Conservation (phyloP, 2,888 invertebrate genomes). For the Drosophila neotestacea region DNA sequence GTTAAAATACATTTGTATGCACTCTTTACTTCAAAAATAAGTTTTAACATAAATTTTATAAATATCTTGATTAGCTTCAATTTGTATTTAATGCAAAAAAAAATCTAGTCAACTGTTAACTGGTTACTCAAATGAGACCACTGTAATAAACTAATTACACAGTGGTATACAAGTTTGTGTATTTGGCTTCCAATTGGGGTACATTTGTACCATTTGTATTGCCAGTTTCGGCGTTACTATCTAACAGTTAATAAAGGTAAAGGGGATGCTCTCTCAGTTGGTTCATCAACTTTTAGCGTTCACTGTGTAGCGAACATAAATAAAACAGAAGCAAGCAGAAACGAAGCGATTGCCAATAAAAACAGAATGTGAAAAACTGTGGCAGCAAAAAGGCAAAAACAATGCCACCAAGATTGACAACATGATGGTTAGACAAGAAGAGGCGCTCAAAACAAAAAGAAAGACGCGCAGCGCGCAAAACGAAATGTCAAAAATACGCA, state of each 20-base stretch:
- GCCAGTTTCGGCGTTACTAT: background rate
- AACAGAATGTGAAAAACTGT: conserved; percentile 52
- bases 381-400: conserved; percentile 58
- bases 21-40: too few species aligned
- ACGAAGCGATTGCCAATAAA: conserved; percentile 52
- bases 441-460: conserved; percentile 71
- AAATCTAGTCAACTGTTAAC: background rate
- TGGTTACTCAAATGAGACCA: background rate
- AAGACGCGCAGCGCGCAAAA: conserved; percentile 70
- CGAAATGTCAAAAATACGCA: conserved; percentile 82
- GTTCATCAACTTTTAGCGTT: conserved; percentile 38
- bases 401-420: conserved; percentile 83
- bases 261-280: background rate
- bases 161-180: background rate
- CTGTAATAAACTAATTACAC: background rate
- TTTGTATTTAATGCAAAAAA: background rate
- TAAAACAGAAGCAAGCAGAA: conserved; percentile 32
- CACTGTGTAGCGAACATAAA: conserved; percentile 28
- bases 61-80: too few species aligned
- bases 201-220: background rate
- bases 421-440: conserved; percentile 81
- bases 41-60: too few species aligned
- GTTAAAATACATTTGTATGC: too few species aligned
- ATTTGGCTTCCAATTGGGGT: background rate
- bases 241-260: conserved; percentile 1